These are phyloP conservation scores for Spisula solida DNA, from an alignment of 2,888 invertebrate species.

Conservation along the genomic window DNA sequence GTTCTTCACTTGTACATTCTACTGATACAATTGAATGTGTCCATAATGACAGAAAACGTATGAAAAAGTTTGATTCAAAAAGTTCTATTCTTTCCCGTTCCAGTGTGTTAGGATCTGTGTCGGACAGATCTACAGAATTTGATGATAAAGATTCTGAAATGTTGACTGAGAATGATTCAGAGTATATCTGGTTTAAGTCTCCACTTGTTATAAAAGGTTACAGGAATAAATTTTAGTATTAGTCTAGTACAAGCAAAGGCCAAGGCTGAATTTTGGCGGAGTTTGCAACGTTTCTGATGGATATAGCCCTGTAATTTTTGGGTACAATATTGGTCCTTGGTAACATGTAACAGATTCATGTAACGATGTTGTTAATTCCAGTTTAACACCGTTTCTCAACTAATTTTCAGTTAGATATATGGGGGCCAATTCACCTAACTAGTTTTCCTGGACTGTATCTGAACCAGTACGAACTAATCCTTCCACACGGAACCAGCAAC, in stretches of 20 bases:
- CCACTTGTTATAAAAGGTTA: conserved; percentile 77
- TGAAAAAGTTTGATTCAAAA: conserved; percentile 39
- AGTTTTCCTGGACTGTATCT: not conserved
- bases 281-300: too few relatives aligned
- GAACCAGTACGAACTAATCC: too few relatives aligned
- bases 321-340: too few relatives aligned
- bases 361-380: too few relatives aligned
- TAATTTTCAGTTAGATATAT: too few relatives aligned
- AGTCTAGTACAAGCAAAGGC: too few relatives aligned
- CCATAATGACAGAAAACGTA: conserved; percentile 10
- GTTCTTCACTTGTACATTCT: not conserved
- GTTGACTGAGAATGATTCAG: conserved; percentile 25
- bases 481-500: too few relatives aligned
- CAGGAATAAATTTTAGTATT: conserved; percentile 46
- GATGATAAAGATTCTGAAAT: not conserved
- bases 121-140: not conserved
- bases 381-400: too few relatives aligned
- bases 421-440: too few relatives aligned
- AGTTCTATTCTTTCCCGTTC: conserved; percentile 56
- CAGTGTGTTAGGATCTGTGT: conserved; percentile 45
- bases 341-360: too few relatives aligned
- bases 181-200: conserved; percentile 79
- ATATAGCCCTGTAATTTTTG: too few relatives aligned
- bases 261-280: too few relatives aligned
- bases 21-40: not conserved